phyloP scores from a whole-genome alignment of 2,888 invertebrate genomes.

The Chrysopilus asiliformis region DNA sequence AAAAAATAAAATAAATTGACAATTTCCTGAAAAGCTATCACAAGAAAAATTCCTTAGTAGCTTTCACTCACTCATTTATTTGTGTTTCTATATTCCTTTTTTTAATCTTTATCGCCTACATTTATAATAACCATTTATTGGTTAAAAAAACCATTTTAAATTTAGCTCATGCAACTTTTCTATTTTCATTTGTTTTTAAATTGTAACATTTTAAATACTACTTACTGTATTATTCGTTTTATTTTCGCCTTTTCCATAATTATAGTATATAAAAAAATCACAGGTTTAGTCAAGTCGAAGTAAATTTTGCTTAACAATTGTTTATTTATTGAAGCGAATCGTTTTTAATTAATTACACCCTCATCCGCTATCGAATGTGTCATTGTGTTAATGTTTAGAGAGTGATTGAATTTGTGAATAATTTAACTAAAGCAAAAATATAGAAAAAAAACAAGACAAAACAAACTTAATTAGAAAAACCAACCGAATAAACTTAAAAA shows the following conservation, averaged over 20 bases:
- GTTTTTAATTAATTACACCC: too few species aligned
- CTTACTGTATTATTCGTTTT: not conserved
- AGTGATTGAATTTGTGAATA: conserved; percentile 4
- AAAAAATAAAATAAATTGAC: conserved; percentile 1
- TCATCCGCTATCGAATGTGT: too few species aligned
- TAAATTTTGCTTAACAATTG: not conserved
- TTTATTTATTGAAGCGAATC: not conserved
- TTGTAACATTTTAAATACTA: not conserved
- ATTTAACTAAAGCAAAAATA: not conserved
- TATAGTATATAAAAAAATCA: not conserved
- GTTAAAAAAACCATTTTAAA: not conserved
- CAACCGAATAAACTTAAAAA: conserved; percentile 3
- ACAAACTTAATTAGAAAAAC: conserved; percentile 2
- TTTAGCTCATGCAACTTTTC: not conserved
- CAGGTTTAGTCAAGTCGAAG: not conserved
- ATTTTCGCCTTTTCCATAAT: not conserved
- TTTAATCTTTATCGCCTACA: not conserved
- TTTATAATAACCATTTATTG: too few species aligned
- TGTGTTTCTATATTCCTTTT: not conserved
- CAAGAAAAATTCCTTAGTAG: conserved; percentile 3
- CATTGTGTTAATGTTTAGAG: conserved; percentile 4
- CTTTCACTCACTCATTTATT: conserved; percentile 2
- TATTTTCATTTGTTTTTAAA: not conserved
- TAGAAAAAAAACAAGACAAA: conserved; percentile 3
- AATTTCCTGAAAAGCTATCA: conserved; percentile 1